These are phyloP conservation scores for Margaritifera margaritifera DNA, from an alignment of 2,888 invertebrate species.

Conservation along the genomic window DNA sequence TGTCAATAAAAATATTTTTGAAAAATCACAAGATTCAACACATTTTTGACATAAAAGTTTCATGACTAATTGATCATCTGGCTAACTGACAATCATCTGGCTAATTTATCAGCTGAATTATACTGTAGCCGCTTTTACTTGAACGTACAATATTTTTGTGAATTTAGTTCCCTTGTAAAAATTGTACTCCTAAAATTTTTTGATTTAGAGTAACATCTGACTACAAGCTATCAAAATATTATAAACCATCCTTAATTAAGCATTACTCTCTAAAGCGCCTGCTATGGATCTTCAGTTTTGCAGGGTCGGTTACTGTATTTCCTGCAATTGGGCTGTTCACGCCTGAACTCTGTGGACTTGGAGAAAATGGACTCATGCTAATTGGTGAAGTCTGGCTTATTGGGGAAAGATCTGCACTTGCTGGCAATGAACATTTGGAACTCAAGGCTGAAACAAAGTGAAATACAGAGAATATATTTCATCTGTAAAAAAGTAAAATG, in stretches of 20 bases:
- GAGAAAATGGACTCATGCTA: constrained; percentile 69
- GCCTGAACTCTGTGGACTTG: constrained; percentile 65
- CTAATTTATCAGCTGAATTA: too few species aligned
- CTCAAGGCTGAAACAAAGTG: constrained; percentile 48
- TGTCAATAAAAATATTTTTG: too few species aligned
- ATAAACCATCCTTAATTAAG: not conserved
- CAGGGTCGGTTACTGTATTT: constrained; percentile 49
- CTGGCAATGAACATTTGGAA: constrained; percentile 56
- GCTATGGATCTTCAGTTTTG: constrained; percentile 72
- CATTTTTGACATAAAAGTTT: too few species aligned
- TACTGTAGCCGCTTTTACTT: too few species aligned
- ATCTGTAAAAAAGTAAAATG: not conserved
- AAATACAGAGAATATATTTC: not conserved
- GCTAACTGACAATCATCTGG: too few species aligned
- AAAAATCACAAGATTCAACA: too few species aligned
- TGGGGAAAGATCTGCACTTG: constrained; percentile 70
- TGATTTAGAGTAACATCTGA: too few species aligned
- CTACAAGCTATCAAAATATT: not conserved
- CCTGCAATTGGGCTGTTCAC: constrained; percentile 67
- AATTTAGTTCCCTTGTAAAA: too few species aligned
- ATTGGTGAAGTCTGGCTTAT: constrained; percentile 71
- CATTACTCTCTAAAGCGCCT: constrained; percentile 73
- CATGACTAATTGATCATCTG: too few species aligned
- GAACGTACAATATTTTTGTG: too few species aligned
- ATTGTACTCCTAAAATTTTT: too few species aligned